These are phyloP conservation scores for Calameuta pallipes DNA, from an alignment of 2,888 invertebrate genomes.

Conservation along the genomic window DNA sequence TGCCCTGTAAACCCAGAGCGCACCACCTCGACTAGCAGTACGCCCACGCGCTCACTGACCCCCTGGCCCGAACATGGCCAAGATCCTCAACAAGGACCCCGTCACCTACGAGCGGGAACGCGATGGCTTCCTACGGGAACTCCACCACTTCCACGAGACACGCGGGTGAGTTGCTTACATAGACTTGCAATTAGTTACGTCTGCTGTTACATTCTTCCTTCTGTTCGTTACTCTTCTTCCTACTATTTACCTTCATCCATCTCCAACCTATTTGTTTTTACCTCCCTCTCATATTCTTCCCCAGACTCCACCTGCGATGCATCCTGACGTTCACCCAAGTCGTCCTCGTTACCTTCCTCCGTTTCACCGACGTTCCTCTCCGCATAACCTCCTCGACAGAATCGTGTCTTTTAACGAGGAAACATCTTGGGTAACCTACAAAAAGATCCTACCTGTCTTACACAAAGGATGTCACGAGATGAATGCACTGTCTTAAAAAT, in stretches of 20 bases:
- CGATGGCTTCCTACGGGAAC: constrained; percentile 84
- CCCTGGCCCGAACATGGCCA: constrained; percentile 69
- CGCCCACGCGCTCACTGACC: constrained; percentile 26
- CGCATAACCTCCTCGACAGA: background rate
- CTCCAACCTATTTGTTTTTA: background rate
- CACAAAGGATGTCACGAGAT: background rate
- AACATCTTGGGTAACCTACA: background rate
- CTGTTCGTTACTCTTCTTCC: background rate
- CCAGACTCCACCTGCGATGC: background rate
- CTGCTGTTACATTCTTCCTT: background rate
- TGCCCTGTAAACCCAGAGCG: constrained; percentile 47
- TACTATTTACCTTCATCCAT: background rate
- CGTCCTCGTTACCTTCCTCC: background rate
- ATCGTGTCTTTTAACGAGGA: background rate
- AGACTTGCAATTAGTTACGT: background rate
- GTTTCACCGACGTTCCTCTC: constrained; percentile 1
- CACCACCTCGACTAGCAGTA: constrained; percentile 27
- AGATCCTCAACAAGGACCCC: constrained; percentile 76
- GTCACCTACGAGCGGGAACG: constrained; percentile 82
- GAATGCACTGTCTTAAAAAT: constrained; percentile 7
- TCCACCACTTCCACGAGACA: constrained; percentile 90
- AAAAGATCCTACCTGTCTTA: background rate
- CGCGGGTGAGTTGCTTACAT: constrained; percentile 80
- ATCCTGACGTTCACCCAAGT: background rate
- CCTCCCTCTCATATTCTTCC: background rate